Percentiles rank a stretch among this genome's conserved stretches.
These are phyloP conservation scores for Thomomys bottae DNA, from an alignment of 2,113 vertebrate species.

Conservation along the genomic window DNA sequence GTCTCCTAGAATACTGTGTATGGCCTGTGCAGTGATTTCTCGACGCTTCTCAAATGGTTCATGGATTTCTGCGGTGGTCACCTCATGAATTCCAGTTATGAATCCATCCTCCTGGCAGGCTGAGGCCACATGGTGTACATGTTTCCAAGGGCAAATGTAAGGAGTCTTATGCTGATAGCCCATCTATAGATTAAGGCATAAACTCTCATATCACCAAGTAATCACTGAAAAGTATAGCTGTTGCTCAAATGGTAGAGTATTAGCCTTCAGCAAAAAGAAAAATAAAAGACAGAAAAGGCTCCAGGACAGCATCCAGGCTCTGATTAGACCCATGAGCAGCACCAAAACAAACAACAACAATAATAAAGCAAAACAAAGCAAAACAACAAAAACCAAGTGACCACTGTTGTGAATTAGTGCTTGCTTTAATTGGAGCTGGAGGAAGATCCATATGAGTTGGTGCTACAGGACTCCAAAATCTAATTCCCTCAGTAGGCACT, in stretches of 20 bases:
- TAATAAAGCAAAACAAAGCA: no score
- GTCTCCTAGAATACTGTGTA: neutral
- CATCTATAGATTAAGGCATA: no score
- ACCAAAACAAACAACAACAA: no score
- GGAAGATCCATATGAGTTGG: neutral
- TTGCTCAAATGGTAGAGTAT: no score
- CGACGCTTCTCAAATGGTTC: neutral
- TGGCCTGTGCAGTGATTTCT: neutral
- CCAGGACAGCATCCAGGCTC: no score
- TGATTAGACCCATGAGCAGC: no score
- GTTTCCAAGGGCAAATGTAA: neutral
- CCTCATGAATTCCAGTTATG: neutral
- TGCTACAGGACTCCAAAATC: neutral
- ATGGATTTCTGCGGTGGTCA: neutral
- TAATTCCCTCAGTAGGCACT: accelerated
- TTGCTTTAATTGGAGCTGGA: neutral
- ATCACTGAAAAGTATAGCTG: no score
- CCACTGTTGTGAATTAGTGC: neutral
- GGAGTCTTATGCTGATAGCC: no score
- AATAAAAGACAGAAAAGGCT: no score
- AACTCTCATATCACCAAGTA: no score
- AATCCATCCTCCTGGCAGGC: neutral
- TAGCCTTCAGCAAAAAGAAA: no score
- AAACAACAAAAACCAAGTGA: no score
- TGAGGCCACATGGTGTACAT: neutral